These are phyloP conservation scores for Hylaea fasciaria DNA, from an alignment of 2,888 invertebrate genomes.

Conservation along the genomic window DNA sequence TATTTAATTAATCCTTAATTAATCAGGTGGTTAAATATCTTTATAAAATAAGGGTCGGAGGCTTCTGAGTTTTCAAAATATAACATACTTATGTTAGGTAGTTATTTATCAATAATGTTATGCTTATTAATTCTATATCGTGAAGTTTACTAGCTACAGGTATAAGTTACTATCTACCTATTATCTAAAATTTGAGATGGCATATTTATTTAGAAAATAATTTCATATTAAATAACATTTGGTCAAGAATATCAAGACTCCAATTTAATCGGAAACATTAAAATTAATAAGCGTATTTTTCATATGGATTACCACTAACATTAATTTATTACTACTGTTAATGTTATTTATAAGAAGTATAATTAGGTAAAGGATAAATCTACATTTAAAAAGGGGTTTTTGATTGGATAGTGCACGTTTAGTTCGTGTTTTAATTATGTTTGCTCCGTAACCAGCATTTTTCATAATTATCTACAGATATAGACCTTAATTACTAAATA, in stretches of 20 bases:
- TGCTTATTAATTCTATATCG: slow-evolving; percentile 39
- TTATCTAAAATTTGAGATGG: slow-evolving; percentile 72
- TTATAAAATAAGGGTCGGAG: slow-evolving; percentile 1
- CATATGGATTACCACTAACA: slow-evolving; percentile 76
- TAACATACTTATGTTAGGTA: too few species aligned
- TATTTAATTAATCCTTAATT: too few species aligned
- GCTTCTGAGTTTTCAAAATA: slow-evolving; percentile 7
- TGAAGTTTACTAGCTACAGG: slow-evolving; percentile 46
- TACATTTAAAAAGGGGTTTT: slow-evolving; percentile 36
- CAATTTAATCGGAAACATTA: slow-evolving; percentile 84
- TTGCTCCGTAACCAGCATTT: slow-evolving; percentile 78
- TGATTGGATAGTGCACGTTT: slow-evolving; percentile 36
- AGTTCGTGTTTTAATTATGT: slow-evolving; percentile 41
- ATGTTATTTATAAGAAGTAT: slow-evolving; percentile 38
- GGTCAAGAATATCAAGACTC: slow-evolving; percentile 83
- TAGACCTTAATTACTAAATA: slow-evolving; percentile 52
- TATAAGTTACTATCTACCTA: slow-evolving; percentile 59
- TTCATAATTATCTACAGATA: slow-evolving; percentile 60
- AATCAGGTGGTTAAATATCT: background rate
- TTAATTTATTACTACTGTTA: slow-evolving; percentile 44
- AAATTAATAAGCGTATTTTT: slow-evolving; percentile 85
- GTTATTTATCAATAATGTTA: background rate
- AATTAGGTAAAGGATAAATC: slow-evolving; percentile 33
- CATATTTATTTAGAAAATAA: slow-evolving; percentile 71
- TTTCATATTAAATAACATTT: slow-evolving; percentile 79